Base-by-base conservation (phyloP, 1,140 invertebrate genomes). In the Atta cephalotes region DNA sequence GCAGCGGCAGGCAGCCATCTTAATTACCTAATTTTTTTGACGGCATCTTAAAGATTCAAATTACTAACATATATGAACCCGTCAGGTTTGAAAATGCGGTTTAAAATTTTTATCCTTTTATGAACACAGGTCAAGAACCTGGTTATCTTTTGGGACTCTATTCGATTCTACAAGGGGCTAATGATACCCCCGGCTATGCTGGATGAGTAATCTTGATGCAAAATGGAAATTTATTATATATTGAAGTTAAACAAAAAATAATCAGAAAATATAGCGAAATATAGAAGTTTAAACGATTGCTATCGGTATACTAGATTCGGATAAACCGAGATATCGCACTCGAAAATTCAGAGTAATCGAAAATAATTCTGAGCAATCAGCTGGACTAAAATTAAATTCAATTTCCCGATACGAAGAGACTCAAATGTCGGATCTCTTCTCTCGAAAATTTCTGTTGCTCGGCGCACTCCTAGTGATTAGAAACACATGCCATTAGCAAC, bases 1-100 rank as follows among this genome's bases (percentile, higher is more conserved):
- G 56, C 76, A 18, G 77, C 62, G 62, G 49, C 63, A 25, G 31
- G 39, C 66, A 39, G 72, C 71, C 80, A 84, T 84, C 56, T 84
- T 84, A 84, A 84, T 84, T 84, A 84, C 70, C 80, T 49, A 74
- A 76, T 84, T 84, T 84, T 84, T 74, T 76, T 58, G 68, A 82
- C 68, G 56, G 51, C 28, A 25, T 74, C 39, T 82, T 82, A 82
- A 82, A 74, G 25, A 25, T 28, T 16, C 56, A 18, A 62, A 74
- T 74, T 82, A 82, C 53, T 74, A 82, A 62, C 53, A 35, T 82
- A 58, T 45, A 82, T 35, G 39, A 31, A n/a, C 53, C 49, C 53
- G 66, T 3, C 70, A 53, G 80, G 53, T 25, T 68, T 14, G 68
- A 74, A 84, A 84, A 76, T 76, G 80, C 39, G 58, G 56, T 39